Percentiles rank a stretch among this genome's conserved stretches.
phyloP scores from a whole-genome alignment of 2,888 invertebrate genomes.

The Drosophila cognata region DNA sequence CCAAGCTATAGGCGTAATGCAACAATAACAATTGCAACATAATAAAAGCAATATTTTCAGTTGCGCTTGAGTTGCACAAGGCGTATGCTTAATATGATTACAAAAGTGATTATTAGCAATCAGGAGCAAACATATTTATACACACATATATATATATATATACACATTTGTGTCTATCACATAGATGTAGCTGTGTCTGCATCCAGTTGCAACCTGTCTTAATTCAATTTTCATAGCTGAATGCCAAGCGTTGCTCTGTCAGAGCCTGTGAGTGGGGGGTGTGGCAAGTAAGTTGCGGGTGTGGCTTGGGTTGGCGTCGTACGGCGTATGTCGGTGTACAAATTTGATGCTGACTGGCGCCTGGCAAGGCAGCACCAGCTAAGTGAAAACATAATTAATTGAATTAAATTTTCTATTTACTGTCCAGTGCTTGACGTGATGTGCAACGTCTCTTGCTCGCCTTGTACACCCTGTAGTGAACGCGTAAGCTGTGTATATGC shows the following conservation, averaged over 20 bases:
- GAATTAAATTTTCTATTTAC: constrained; percentile 79
- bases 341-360: constrained; percentile 1
- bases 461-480: constrained; percentile 8
- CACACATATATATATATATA: background rate
- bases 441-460: constrained; percentile 12
- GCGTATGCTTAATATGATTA: constrained; percentile 75
- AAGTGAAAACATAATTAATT: constrained; percentile 80
- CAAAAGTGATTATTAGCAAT: constrained; percentile 64
- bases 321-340: background rate
- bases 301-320: background rate
- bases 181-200: background rate
- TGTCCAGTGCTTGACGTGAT: constrained; percentile 34
- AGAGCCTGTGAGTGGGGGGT: background rate
- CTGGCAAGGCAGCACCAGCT: constrained; percentile 35
- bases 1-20: constrained; percentile 15
- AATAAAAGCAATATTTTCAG: constrained; percentile 51
- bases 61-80: constrained; percentile 33
- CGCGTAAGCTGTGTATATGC: background rate
- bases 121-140: constrained; percentile 1
- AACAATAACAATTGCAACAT: constrained; percentile 11
- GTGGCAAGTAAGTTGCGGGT: background rate
- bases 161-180: background rate
- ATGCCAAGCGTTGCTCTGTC: constrained; percentile 8
- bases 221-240: constrained; percentile 70
- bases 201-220: constrained; percentile 52